These are phyloP conservation scores for Chrysolina haemoptera DNA, from an alignment of 2,888 invertebrate genomes.

Conservation along the genomic window DNA sequence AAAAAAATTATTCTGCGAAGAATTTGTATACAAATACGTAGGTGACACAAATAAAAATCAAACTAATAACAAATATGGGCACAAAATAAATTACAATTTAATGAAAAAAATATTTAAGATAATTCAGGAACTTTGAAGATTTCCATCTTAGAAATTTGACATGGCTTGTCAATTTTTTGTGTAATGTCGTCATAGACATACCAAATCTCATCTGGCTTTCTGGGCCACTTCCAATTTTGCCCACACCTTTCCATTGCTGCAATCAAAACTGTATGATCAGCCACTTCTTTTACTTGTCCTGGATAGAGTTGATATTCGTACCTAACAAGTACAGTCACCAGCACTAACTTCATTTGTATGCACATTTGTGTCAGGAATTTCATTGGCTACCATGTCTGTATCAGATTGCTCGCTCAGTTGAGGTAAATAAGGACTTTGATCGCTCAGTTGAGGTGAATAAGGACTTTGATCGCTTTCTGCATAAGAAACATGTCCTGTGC, in stretches of 20 bases:
- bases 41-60: conserved; percentile 6
- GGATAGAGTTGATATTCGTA: conserved; percentile 40
- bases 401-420: conserved; percentile 29
- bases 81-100: no score
- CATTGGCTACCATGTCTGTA: conserved; percentile 24
- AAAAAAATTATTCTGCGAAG: no score
- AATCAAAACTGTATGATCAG: conserved; percentile 36
- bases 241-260: conserved; percentile 48
- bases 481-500: conserved; percentile 30
- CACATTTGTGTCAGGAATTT: conserved; percentile 26
- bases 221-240: conserved; percentile 33
- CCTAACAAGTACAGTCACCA: conserved; percentile 31
- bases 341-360: conserved; percentile 26
- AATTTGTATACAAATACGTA: no score
- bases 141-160: conserved; percentile 29
- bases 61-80: no score
- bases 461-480: conserved; percentile 41
- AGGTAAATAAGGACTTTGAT: no score
- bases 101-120: no score
- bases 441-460: conserved; percentile 37
- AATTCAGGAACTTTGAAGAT: conserved; percentile 26
- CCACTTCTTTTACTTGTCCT: conserved; percentile 36
- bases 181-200: conserved; percentile 31
- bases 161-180: conserved; percentile 30
- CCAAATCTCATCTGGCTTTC: conserved; percentile 36